Evolutionary conservation across 2,888 invertebrate species (phyloP).

Genomic region (Helicoverpa assulta): DNA sequence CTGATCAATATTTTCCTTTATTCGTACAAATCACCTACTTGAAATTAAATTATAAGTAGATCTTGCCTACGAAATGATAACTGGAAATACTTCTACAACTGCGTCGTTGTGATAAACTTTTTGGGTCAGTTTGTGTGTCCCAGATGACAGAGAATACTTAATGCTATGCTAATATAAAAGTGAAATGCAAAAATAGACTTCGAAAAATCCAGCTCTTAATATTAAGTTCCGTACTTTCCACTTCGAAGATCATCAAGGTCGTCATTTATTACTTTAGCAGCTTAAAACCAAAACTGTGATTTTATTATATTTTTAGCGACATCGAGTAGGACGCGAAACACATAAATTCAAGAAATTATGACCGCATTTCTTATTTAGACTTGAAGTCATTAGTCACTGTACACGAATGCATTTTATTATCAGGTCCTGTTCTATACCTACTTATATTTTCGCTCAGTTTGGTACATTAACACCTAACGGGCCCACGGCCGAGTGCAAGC

Average conservation of each 20-base stretch:
- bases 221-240: slow-evolving; percentile 11
- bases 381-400: slow-evolving; percentile 57
- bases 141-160: background rate
- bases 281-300: slow-evolving; percentile 17
- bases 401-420: slow-evolving; percentile 48
- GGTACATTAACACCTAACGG: slow-evolving; percentile 66
- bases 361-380: slow-evolving; percentile 41
- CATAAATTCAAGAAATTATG: slow-evolving; percentile 53
- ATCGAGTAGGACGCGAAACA: slow-evolving; percentile 41
- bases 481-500: slow-evolving; percentile 44
- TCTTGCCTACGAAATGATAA: background rate
- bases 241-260: slow-evolving; percentile 43
- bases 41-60: no score
- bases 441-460: slow-evolving; percentile 23
- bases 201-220: slow-evolving; percentile 6
- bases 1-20: no score
- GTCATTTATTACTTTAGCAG: slow-evolving; percentile 37
- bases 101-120: background rate
- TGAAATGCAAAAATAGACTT: slow-evolving; percentile 8
- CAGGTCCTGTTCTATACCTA: slow-evolving; percentile 16
- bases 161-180: slow-evolving; percentile 19
- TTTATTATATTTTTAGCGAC: slow-evolving; percentile 37
- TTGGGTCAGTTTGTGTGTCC: background rate
- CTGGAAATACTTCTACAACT: background rate
- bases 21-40: no score